A percentile compares a stretch with the other conserved stretches of the same genome.
Evolutionary conservation across 2,888 invertebrate species (phyloP).

Genomic region (Acronicta aceris): DNA sequence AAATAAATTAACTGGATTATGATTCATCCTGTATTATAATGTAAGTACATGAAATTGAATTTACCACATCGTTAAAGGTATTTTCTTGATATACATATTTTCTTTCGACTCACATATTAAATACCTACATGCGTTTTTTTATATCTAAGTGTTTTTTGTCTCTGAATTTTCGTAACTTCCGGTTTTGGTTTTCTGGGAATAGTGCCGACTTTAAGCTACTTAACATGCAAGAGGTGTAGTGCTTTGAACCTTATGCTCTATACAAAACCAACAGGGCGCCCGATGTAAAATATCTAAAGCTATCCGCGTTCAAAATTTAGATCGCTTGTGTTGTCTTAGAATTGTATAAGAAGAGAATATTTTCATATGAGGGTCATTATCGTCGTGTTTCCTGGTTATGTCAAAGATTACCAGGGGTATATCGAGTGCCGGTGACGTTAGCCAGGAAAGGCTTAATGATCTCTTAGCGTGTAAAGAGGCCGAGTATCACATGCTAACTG

Average conservation of each 20-base stretch:
- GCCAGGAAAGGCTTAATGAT: slow-evolving; percentile 42
- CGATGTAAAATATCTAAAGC: slow-evolving; percentile 25
- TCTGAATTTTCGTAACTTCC: slow-evolving; percentile 13
- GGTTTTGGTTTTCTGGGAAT: slow-evolving; percentile 15
- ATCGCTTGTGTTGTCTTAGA: neutral
- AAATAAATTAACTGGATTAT: too few relatives aligned
- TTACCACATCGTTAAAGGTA: too few relatives aligned
- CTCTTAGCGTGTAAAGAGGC: slow-evolving; percentile 20
- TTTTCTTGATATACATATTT: too few relatives aligned
- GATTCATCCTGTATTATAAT: too few relatives aligned
- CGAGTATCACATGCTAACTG: slow-evolving; percentile 40
- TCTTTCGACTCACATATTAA: too few relatives aligned
- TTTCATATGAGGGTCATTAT: slow-evolving; percentile 15
- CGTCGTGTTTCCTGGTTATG: slow-evolving; percentile 16
- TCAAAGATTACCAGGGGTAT: slow-evolving; percentile 17
- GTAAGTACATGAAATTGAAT: too few relatives aligned
- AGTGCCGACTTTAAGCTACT: slow-evolving; percentile 29
- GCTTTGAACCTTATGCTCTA: slow-evolving; percentile 25
- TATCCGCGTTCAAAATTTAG: slow-evolving; percentile 5
- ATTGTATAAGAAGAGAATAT: neutral
- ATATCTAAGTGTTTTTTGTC: neutral
- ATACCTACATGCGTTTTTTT: too few relatives aligned
- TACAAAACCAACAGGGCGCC: slow-evolving; percentile 27
- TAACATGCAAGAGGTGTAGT: slow-evolving; percentile 38
- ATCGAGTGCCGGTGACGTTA: slow-evolving; percentile 10